These are phyloP conservation scores for Ceratoteleas bidentatus DNA, from an alignment of 1,140 invertebrate genomes.

Conservation along the genomic window DNA sequence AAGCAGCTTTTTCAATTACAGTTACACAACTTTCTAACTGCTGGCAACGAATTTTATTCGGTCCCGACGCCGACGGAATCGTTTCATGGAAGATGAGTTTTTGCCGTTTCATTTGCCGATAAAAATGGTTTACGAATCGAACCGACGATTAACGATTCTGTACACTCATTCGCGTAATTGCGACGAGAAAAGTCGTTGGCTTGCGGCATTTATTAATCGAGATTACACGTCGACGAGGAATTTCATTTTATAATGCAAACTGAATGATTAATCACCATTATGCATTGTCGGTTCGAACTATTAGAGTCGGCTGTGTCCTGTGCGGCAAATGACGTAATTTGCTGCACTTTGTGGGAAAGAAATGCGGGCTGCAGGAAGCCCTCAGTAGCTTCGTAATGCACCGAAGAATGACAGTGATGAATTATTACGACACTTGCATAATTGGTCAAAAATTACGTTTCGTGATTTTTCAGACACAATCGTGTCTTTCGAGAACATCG, in stretches of 20 bases:
- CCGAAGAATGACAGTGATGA: conserved; percentile 59
- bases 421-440: conserved; percentile 59
- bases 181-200: too few relatives aligned
- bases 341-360: conserved; percentile 61
- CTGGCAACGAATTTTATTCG: too few relatives aligned
- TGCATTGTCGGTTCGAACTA: conserved; percentile 36
- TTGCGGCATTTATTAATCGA: conserved; percentile 13
- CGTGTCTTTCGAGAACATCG: too few relatives aligned
- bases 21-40: too few relatives aligned
- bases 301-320: conserved; percentile 43
- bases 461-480: too few relatives aligned
- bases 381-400: conserved; percentile 47
- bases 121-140: too few relatives aligned
- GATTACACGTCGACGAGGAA: conserved; percentile 27
- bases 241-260: conserved; percentile 50
- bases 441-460: conserved; percentile 45
- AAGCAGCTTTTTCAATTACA: too few relatives aligned
- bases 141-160: too few relatives aligned
- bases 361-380: conserved; percentile 62
- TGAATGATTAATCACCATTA: conserved; percentile 53
- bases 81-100: too few relatives aligned
- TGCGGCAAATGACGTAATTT: conserved; percentile 55
- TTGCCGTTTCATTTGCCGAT: too few relatives aligned
- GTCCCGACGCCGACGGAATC: too few relatives aligned
- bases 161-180: too few relatives aligned